Base-by-base conservation (phyloP, 2,113 vertebrate genomes). In the Pelmatolapia mariae region DNA sequence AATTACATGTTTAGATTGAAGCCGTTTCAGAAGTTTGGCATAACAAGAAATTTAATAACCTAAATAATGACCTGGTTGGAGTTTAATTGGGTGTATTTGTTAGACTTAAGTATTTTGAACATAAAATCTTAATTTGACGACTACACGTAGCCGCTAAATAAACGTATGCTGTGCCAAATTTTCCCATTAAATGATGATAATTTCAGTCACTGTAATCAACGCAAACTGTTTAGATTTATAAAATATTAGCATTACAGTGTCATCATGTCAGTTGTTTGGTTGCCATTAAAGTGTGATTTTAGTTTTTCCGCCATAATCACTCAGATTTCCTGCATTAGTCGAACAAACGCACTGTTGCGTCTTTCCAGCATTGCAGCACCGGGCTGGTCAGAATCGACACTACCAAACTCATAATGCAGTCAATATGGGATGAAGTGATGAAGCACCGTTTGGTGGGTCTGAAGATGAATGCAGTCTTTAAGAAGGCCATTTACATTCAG, bases 401-500 rank as follows among this genome's bases (percentile, higher is more conserved):
- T 19, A 78, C 24, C 71, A 50, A 50, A 78, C 43, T 50, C 43
- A 0, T n/a, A 50, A 78, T 78, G 71, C 71, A 78, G 16, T 50
- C 71, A 50, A 31, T 78, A n/a, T 50, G 71, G 43, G 45, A 78
- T 31, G 71, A 89, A 84, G 82, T 86, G 57, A 61, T 61, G 57
- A 83, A 82, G 83, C 43, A 13, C 29, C 47, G 81, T 61, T 54
- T 89, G 66, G 61, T 63, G 81, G 82, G 43, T 84, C 76, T 83
- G 80, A 87, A 84, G 92, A 66, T 80, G 52, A 88, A 90, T 57
- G 81, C 4, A 73, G 45, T 91, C 89, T 90, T 89, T 91, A 90
- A 91, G 90, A 87, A 89, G 85, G 22, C 86, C 84, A 84, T 94
- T 94, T 93, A 91, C 89, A 92, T 92, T 91, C 79, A 93, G 71